Evolutionary conservation across 2,797 vertebrate species (phyloP).

Genomic region (Hoplostethus atlanticus): DNA sequence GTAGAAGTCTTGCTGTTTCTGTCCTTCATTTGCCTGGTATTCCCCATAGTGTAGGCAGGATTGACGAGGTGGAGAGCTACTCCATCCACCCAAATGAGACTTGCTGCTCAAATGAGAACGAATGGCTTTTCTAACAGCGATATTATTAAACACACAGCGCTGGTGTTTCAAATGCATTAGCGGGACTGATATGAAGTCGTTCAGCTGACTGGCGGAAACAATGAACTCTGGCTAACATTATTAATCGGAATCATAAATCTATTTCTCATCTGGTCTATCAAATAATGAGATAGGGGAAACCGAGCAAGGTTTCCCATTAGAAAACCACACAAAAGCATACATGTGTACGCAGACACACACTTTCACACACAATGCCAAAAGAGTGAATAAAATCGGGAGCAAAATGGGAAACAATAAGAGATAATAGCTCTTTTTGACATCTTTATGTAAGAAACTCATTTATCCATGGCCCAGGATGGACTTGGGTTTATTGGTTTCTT

Average conservation of each 20-base stretch:
- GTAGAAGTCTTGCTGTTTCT: slow-evolving; percentile 74
- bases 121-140: slow-evolving; percentile 82
- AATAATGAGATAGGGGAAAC: slow-evolving; percentile 76
- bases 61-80: slow-evolving; percentile 72
- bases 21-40: slow-evolving; percentile 74
- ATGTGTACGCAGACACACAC: slow-evolving; percentile 40
- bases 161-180: slow-evolving; percentile 81
- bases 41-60: slow-evolving; percentile 66
- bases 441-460: slow-evolving; percentile 63
- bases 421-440: slow-evolving; percentile 54
- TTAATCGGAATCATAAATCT: slow-evolving; percentile 86
- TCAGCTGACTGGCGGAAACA: slow-evolving; percentile 81
- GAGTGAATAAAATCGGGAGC: slow-evolving; percentile 36
- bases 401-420: slow-evolving; percentile 51
- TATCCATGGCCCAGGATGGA: slow-evolving; percentile 51
- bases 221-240: slow-evolving; percentile 82
- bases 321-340: slow-evolving; percentile 47
- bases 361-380: slow-evolving; percentile 40
- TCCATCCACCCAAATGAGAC: slow-evolving; percentile 79
- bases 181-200: slow-evolving; percentile 82
- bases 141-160: slow-evolving; percentile 84
- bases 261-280: slow-evolving; percentile 82
- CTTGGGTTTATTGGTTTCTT: slow-evolving; percentile 60
- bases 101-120: slow-evolving; percentile 82
- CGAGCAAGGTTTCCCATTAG: slow-evolving; percentile 74